phyloP scores from a whole-genome alignment of 2,888 invertebrate genomes.

The Drosophila cognata region DNA sequence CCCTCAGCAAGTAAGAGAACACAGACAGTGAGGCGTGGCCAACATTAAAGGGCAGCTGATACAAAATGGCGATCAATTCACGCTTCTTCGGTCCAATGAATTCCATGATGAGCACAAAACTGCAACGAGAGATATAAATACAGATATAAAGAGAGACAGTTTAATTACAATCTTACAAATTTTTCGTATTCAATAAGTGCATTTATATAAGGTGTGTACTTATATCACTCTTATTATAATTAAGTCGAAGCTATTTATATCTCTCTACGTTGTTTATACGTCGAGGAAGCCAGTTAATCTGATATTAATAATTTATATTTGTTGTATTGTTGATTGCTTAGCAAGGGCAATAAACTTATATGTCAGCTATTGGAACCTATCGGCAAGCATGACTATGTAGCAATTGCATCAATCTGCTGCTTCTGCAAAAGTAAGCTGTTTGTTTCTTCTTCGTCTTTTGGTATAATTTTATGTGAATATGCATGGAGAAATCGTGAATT shows the following conservation, averaged over 20 bases:
- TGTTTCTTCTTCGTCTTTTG: background rate
- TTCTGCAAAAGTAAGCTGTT: background rate
- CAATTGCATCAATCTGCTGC: background rate
- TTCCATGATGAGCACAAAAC: constrained; percentile 90
- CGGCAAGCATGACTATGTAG: background rate
- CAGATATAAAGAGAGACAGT: background rate
- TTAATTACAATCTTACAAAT: background rate
- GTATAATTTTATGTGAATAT: background rate
- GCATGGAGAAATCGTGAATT: constrained; percentile 2
- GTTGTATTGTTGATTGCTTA: background rate
- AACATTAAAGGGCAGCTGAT: constrained; percentile 90
- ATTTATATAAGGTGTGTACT: background rate
- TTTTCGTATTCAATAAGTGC: background rate
- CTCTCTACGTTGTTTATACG: background rate
- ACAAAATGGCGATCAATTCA: constrained; percentile 86
- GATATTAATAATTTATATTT: background rate
- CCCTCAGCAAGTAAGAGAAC: constrained; percentile 88
- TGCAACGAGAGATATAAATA: constrained; percentile 63
- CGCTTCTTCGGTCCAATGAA: constrained; percentile 87
- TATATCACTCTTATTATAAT: background rate
- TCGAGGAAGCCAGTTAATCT: background rate
- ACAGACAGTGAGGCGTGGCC: constrained; percentile 88
- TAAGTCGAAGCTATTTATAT: background rate
- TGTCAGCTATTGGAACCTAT: background rate
- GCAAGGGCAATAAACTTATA: background rate